Conservation (phyloP, 2,113 vertebrate genomes). For the Mobula birostris region DNA sequence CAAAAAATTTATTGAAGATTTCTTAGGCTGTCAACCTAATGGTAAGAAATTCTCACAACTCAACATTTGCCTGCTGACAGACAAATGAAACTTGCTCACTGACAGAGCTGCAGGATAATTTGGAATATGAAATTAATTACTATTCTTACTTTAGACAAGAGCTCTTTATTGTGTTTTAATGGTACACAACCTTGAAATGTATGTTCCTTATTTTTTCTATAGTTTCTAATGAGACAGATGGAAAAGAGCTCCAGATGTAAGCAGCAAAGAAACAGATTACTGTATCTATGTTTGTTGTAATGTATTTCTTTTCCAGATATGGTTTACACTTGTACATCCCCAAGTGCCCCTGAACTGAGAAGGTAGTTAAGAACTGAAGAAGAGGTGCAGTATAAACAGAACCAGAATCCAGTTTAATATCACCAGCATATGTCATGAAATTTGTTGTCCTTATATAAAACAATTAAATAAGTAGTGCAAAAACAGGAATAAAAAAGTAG, state of each 20-base stretch:
- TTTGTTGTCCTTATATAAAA: too few species aligned
- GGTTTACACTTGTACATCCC: too few species aligned
- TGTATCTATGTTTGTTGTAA: too few species aligned
- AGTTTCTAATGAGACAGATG: neutral
- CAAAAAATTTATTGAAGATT: conserved; percentile 15
- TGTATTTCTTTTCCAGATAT: too few species aligned
- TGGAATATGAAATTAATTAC: neutral
- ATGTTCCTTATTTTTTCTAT: neutral
- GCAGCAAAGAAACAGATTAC: neutral
- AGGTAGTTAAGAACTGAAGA: too few species aligned
- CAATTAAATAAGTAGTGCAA: too few species aligned
- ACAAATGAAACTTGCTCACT: neutral
- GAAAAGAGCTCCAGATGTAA: neutral
- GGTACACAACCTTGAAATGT: neutral
- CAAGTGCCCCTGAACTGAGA: too few species aligned
- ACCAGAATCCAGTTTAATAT: too few species aligned
- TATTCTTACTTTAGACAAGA: neutral
- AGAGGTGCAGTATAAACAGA: too few species aligned
- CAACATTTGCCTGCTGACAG: neutral
- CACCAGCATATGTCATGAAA: too few species aligned
- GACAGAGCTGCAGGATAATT: neutral
- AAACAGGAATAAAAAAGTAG: too few species aligned
- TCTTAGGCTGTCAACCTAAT: conserved; percentile 16
- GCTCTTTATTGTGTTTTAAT: neutral
- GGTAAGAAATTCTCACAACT: conserved; percentile 31